Conservation (phyloP, 2,888 invertebrate species). For the Rosalia funebris region DNA sequence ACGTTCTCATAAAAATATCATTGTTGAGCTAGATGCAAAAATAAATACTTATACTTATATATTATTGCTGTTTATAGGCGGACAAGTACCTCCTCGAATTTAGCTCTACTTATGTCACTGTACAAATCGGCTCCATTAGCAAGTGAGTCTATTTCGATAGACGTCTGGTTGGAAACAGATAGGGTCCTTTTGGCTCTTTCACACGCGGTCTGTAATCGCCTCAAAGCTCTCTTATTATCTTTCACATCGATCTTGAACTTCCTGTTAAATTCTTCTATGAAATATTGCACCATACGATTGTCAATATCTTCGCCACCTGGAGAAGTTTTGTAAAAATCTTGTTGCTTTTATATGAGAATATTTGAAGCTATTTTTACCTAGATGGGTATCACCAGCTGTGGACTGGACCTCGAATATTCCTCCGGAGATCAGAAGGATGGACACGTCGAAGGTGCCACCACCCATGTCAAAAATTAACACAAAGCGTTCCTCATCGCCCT, state of each 20-base stretch:
- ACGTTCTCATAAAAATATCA: conserved; percentile 72
- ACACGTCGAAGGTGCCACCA: conserved; percentile 78
- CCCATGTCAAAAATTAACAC: conserved; percentile 65
- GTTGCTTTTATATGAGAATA: not conserved
- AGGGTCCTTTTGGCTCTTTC: conserved; percentile 72
- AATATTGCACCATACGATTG: conserved; percentile 66
- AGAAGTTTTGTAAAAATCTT: conserved; percentile 54
- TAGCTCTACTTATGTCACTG: conserved; percentile 69
- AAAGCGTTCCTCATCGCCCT: conserved; percentile 59
- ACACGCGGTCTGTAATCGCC: conserved; percentile 72
- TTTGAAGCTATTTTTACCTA: conserved; percentile 37
- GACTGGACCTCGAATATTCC: conserved; percentile 72
- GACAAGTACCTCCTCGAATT: conserved; percentile 71
- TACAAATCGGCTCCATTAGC: conserved; percentile 71
- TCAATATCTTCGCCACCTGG: conserved; percentile 67
- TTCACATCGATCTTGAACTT: conserved; percentile 67
- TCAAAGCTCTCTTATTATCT: conserved; percentile 66
- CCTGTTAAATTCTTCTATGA: conserved; percentile 67
- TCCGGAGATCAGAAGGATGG: conserved; percentile 74
- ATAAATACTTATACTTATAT: not conserved
- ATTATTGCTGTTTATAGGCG: not conserved
- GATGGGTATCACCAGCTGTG: conserved; percentile 70
- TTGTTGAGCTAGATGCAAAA: conserved; percentile 64
- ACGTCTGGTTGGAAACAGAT: conserved; percentile 68
- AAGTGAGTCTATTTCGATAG: conserved; percentile 71